Percentiles rank a stretch among this genome's conserved stretches.
phyloP scores from a whole-genome alignment of 2,797 vertebrate species.

The Staurois parvus region DNA sequence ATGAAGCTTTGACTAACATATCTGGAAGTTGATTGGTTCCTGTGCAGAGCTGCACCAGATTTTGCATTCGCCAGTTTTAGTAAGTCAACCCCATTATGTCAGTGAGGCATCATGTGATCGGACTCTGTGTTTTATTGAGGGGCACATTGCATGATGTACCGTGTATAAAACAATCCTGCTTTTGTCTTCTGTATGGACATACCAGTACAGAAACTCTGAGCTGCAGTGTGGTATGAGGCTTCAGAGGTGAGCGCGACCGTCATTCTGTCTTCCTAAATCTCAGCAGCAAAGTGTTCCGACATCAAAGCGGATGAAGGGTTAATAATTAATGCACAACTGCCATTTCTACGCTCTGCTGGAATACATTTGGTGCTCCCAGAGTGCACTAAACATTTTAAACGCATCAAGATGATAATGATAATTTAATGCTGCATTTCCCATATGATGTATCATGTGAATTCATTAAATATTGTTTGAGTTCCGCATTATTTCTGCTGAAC shows the following conservation, averaged over 20 bases:
- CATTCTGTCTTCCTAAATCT: background rate
- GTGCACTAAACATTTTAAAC: conserved; percentile 35
- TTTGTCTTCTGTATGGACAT: too few species aligned
- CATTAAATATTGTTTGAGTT: conserved; percentile 37
- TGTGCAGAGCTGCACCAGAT: too few species aligned
- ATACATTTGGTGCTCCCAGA: conserved; percentile 45
- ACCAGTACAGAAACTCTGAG: too few species aligned
- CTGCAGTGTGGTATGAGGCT: too few species aligned
- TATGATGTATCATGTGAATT: conserved; percentile 52
- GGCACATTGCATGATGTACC: too few species aligned
- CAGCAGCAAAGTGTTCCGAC: background rate
- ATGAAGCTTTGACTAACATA: too few species aligned
- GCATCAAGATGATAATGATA: conserved; percentile 52
- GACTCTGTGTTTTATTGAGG: too few species aligned
- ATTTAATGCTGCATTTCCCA: conserved; percentile 55
- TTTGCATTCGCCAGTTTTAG: too few species aligned
- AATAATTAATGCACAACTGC: conserved; percentile 46
- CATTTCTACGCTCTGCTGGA: conserved; percentile 27
- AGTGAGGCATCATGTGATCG: too few species aligned
- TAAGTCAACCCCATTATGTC: too few species aligned
- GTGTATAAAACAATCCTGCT: too few species aligned
- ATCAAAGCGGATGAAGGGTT: conserved; percentile 22
- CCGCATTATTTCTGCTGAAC: conserved; percentile 22
- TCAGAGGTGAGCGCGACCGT: background rate
- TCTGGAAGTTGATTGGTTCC: too few species aligned